These are phyloP conservation scores for Ptychodera flava DNA, from an alignment of 35 echinoderm and acorn worm species.

Conservation along the genomic window DNA sequence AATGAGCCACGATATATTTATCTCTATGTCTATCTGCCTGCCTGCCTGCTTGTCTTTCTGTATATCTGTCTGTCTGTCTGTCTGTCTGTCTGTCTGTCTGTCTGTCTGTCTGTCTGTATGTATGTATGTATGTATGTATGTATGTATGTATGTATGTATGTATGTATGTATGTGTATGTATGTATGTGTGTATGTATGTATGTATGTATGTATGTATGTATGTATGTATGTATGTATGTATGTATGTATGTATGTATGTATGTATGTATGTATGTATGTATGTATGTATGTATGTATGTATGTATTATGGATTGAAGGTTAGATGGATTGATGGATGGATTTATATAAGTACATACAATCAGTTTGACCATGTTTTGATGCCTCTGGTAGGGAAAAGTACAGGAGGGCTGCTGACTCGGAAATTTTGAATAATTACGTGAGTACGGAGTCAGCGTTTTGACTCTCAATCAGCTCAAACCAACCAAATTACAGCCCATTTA, in stretches of 20 bases:
- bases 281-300: slow-evolving; percentile 2
- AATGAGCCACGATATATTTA: too few relatives aligned
- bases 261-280: slow-evolving; percentile 2
- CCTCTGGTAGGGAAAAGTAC: background rate
- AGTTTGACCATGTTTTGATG: background rate
- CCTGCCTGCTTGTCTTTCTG: background rate
- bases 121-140: slow-evolving; percentile 2
- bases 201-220: slow-evolving; percentile 2
- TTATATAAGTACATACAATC: background rate
- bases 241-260: background rate
- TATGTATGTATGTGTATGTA: background rate
- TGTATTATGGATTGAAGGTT: too few relatives aligned
- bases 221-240: background rate
- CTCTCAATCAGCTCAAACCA: too few relatives aligned
- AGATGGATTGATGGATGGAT: background rate
- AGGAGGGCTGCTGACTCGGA: background rate
- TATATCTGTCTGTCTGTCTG: background rate
- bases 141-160: slow-evolving; percentile 2
- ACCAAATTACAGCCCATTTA: too few relatives aligned
- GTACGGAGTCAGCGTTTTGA: too few relatives aligned
- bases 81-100: background rate
- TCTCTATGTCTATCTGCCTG: background rate
- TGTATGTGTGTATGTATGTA: background rate
- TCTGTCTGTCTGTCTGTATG: background rate
- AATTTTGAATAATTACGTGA: too few relatives aligned